These are phyloP conservation scores for Astreopora myriophthalma DNA, from an alignment of 64 coral and sea anemone genomes.

Conservation along the genomic window DNA sequence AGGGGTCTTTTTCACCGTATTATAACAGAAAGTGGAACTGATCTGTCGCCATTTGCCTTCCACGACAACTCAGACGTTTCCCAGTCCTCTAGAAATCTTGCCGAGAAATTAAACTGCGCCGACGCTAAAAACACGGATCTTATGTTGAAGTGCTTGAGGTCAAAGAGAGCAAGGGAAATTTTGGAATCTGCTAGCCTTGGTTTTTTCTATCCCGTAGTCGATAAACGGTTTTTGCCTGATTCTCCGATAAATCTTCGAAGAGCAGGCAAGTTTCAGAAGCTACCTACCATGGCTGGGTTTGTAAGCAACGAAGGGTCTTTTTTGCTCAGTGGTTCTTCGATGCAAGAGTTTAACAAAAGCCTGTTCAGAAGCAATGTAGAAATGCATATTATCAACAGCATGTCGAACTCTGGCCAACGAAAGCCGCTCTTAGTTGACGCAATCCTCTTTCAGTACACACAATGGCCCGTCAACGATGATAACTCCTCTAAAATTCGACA, in stretches of 20 bases:
- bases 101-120: slow-evolving; percentile 29
- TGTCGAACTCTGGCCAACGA: background rate
- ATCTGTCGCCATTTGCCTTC: slow-evolving; percentile 82
- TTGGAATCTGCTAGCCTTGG: background rate
- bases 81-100: slow-evolving; percentile 18
- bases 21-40: slow-evolving; percentile 80
- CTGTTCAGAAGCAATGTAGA: slow-evolving; percentile 29
- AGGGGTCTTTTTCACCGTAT: slow-evolving; percentile 74
- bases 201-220: slow-evolving; percentile 57
- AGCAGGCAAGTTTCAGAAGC: slow-evolving; percentile 68
- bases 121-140: background rate
- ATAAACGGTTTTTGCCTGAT: slow-evolving; percentile 65
- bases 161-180: slow-evolving; percentile 13
- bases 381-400: background rate
- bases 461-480: slow-evolving; percentile 46
- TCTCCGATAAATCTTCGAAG: slow-evolving; percentile 72
- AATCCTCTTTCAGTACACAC: slow-evolving; percentile 72
- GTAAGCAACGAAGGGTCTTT: slow-evolving; percentile 82
- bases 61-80: slow-evolving; percentile 17
- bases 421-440: slow-evolving; percentile 36
- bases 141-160: slow-evolving; percentile 68
- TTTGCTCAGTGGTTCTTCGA: background rate
- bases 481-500: slow-evolving; percentile 63
- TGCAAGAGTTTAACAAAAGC: background rate
- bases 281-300: slow-evolving; percentile 77